Evolutionary conservation across 1,140 invertebrate genomes (phyloP).

Genomic region (Penaeus japonicus): DNA sequence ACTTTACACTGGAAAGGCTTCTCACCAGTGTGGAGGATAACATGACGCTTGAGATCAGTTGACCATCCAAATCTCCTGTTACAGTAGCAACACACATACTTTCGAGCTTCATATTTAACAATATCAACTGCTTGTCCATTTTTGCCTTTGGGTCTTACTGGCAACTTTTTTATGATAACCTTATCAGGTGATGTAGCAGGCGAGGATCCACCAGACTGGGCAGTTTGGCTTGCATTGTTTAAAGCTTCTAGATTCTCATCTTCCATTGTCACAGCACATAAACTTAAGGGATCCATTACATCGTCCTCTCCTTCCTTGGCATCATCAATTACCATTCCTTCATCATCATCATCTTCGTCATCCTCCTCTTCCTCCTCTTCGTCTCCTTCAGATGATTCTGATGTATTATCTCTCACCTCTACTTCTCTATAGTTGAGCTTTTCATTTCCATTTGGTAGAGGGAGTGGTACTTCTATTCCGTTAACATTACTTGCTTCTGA

Average conservation of each 20-base stretch:
- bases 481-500: conserved; percentile 30
- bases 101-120: conserved; percentile 49
- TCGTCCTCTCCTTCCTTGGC: conserved; percentile 53
- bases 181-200: conserved; percentile 17
- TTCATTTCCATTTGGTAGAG: conserved; percentile 16
- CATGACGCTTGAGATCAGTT: conserved; percentile 58
- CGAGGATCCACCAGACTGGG: background rate
- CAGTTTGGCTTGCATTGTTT: conserved; percentile 13
- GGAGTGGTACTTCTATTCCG: conserved; percentile 34
- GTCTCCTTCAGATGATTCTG: background rate
- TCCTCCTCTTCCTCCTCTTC: background rate
- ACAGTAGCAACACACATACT: conserved; percentile 57
- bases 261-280: conserved; percentile 59
- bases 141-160: conserved; percentile 34
- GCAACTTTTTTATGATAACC: conserved; percentile 30
- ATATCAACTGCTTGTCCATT: conserved; percentile 32
- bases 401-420: background rate
- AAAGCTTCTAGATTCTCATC: conserved; percentile 50
- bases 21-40: conserved; percentile 59
- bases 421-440: conserved; percentile 7
- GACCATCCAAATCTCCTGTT: conserved; percentile 59
- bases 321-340: conserved; percentile 56
- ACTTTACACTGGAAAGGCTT: conserved; percentile 57
- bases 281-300: conserved; percentile 54
- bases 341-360: conserved; percentile 43